These are phyloP conservation scores for Limosa lapponica DNA, from an alignment of 2,797 vertebrate species.

Conservation along the genomic window DNA sequence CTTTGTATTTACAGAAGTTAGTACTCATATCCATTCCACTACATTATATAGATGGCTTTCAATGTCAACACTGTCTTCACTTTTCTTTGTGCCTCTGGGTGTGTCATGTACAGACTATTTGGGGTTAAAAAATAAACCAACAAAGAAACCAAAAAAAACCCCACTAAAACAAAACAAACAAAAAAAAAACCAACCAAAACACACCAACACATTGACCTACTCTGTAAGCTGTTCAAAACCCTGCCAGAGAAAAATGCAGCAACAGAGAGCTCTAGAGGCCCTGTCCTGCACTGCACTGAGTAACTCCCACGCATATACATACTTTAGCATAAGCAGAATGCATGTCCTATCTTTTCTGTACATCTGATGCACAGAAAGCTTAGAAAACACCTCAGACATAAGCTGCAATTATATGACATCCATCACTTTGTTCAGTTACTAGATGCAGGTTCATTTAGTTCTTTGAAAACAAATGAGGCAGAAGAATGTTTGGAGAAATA, in stretches of 20 bases:
- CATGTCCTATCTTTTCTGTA: background rate
- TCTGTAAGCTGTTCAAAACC: background rate
- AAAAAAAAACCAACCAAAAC: background rate
- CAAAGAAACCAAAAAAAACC: no score
- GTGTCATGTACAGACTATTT: background rate
- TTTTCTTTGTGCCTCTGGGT: background rate
- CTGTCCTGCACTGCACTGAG: background rate
- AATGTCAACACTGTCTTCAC: background rate
- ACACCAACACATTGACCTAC: background rate
- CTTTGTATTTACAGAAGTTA: conserved; percentile 29
- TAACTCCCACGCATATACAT: accelerated
- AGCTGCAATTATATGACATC: background rate
- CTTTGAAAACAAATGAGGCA: background rate
- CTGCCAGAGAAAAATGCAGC: conserved; percentile 39
- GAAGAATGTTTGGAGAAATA: background rate
- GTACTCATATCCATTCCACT: background rate
- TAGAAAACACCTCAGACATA: background rate
- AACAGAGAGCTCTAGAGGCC: conserved; percentile 55
- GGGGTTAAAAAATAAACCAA: background rate
- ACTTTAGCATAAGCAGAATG: background rate
- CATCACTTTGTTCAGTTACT: background rate
- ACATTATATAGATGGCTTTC: conserved; percentile 1
- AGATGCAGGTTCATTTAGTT: background rate
- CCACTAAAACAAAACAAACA: background rate
- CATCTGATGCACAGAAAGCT: background rate